Percentiles rank a stretch among this genome's conserved stretches.
Evolutionary conservation across 2,797 vertebrate species (phyloP).

Genomic region (Rhinella marina): DNA sequence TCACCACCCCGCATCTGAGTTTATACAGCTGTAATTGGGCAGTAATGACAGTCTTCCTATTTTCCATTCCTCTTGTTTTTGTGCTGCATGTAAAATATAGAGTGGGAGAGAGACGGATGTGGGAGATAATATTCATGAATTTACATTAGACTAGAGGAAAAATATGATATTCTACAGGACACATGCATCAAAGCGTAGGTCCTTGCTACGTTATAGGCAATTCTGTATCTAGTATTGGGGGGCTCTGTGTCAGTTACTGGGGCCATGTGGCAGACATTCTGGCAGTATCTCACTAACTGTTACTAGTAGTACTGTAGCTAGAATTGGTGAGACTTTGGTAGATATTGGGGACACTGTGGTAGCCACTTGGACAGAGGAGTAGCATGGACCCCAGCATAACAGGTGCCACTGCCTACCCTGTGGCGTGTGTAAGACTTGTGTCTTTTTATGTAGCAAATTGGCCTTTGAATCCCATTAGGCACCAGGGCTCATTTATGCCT

Average conservation of each 20-base stretch:
- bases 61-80: slow-evolving; percentile 39
- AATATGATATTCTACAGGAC: not conserved
- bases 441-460: too few relatives aligned
- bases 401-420: too few relatives aligned
- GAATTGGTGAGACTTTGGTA: not conserved
- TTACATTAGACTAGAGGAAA: not conserved
- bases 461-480: too few relatives aligned
- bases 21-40: slow-evolving; percentile 57
- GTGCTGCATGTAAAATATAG: slow-evolving; percentile 11
- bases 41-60: slow-evolving; percentile 46
- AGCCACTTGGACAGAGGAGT: not conserved
- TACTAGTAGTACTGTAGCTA: not conserved
- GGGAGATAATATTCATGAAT: not conserved
- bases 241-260: not conserved
- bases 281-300: not conserved
- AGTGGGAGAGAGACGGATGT: not conserved
- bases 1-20: slow-evolving; percentile 17
- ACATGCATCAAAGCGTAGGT: not conserved
- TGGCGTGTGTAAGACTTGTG: too few relatives aligned
- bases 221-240: not conserved
- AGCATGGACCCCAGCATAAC: too few relatives aligned
- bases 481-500: too few relatives aligned
- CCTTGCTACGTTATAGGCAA: not conserved
- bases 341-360: not conserved
- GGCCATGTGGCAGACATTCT: not conserved